phyloP scores from a whole-genome alignment of 2,113 vertebrate genomes.

The Campylomormyrus tamandua region DNA sequence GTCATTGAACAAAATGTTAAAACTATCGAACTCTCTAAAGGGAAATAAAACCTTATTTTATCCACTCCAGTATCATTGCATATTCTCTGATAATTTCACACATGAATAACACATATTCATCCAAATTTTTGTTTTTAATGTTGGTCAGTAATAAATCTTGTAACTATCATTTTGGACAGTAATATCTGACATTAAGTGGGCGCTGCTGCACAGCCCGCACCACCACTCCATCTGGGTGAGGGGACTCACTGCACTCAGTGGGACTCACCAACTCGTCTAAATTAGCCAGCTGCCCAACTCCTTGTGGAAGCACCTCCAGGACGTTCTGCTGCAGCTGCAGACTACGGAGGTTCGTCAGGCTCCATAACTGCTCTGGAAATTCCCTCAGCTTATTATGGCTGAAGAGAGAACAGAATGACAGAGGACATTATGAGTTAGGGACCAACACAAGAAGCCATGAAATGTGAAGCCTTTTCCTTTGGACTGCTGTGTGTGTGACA shows the following conservation, averaged over 20 bases:
- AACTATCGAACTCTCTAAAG: not conserved
- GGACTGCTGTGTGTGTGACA: not conserved
- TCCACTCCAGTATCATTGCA: not conserved
- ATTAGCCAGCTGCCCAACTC: slow-evolving; percentile 67
- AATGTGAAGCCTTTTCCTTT: not conserved
- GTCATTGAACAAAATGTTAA: not conserved
- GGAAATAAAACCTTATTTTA: not conserved
- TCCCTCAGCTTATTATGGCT: slow-evolving; percentile 83
- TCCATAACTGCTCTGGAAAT: slow-evolving; percentile 68
- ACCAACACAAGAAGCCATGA: not conserved
- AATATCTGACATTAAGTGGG: not conserved
- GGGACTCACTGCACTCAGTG: not conserved
- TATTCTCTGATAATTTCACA: not conserved
- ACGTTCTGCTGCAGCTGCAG: slow-evolving; percentile 82
- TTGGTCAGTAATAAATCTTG: not conserved
- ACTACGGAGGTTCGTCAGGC: slow-evolving; percentile 65
- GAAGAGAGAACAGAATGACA: slow-evolving; percentile 14
- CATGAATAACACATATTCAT: not conserved
- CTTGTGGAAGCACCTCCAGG: slow-evolving; percentile 65
- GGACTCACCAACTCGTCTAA: slow-evolving; percentile 79
- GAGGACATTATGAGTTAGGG: not conserved
- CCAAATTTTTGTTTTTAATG: not conserved
- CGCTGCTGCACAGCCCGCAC: not conserved
- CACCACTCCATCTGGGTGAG: not conserved
- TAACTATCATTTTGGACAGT: not conserved